Evolutionary conservation across 2,888 invertebrate species (phyloP), one percentile per base, ranked within the genome.

Genomic region (Eurois occulta): DNA sequence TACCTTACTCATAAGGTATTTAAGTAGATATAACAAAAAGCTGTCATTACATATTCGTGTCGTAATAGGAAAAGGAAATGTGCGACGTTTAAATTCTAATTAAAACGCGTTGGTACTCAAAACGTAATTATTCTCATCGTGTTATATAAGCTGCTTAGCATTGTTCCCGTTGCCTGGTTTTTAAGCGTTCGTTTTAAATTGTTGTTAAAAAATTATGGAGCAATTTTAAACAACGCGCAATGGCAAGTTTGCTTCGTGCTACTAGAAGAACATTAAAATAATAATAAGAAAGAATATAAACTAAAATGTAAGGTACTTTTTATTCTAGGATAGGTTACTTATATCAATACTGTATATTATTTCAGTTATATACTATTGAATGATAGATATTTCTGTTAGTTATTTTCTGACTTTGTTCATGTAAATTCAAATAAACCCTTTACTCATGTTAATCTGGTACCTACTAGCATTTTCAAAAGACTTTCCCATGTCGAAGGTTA

Each of bases 111-210:
- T 32, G 24, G 28, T 64, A 64, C 52, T 69, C 28, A 72, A 71
- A 85, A 81, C 35, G 48, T 68, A 75, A 81, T 85, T 75, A 85
- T 80, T 70, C 35, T 64, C 43, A 13, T 65, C n/a, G 43, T 64
- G n/a, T 28, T 74, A 58, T 58, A 64, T 71, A 85, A 62, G 70
- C 66, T 58, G 48, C 55, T 81, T 80, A 72, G 10, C 48, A 46
- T 60, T 41, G 8, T 60, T 32, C 16, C 6, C 48, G 18, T 18
- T 55, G 46, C 7, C 55, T 35, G 43, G 32, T 28, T 41, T 68
- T 46, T 32, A 32, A 24, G 10, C 10, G 18, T 43, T 38, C 10
- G 18, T n/a, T 38, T 65, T 32, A 43, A 77, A 5, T 55, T 46
- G 24, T 77, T 24, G n/a, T 3, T 8, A 60, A 70, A 70, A n/a